Conservation (phyloP, 2,888 invertebrate species). For the Branchipolynoe longqiensis region DNA sequence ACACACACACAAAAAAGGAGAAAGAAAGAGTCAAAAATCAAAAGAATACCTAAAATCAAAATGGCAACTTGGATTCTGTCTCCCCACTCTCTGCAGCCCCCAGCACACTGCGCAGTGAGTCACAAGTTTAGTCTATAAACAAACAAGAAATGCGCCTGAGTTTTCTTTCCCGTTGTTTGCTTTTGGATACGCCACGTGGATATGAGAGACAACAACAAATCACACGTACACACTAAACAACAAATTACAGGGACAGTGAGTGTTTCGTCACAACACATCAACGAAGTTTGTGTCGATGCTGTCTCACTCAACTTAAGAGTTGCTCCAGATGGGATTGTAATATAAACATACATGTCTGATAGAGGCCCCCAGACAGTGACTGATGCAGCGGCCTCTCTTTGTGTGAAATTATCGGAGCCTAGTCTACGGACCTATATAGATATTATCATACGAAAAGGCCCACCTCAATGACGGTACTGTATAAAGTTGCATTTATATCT, state of each 20-base stretch:
- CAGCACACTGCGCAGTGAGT: not conserved
- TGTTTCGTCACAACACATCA: constrained; percentile 30
- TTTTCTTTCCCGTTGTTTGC: no score
- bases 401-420: constrained; percentile 34
- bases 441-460: constrained; percentile 41
- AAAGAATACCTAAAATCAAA: constrained; percentile 17
- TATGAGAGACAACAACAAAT: constrained; percentile 19
- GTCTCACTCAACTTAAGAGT: not conserved
- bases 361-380: constrained; percentile 20
- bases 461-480: constrained; percentile 52
- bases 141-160: not conserved
- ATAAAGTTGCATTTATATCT: constrained; percentile 56
- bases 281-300: constrained; percentile 4
- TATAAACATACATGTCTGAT: constrained; percentile 7
- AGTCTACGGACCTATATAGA: constrained; percentile 35
- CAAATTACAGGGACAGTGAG: not conserved
- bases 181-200: not conserved
- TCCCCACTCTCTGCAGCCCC: constrained; percentile 12
- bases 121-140: not conserved
- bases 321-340: constrained; percentile 24
- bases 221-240: not conserved
- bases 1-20: not conserved
- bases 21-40: constrained; percentile 10
- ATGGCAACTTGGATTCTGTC: not conserved
- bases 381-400: not conserved